A percentile compares a stretch with the other conserved stretches of the same genome.
Evolutionary conservation across 2,113 vertebrate species (phyloP).

Genomic region (Varanus salvator): DNA sequence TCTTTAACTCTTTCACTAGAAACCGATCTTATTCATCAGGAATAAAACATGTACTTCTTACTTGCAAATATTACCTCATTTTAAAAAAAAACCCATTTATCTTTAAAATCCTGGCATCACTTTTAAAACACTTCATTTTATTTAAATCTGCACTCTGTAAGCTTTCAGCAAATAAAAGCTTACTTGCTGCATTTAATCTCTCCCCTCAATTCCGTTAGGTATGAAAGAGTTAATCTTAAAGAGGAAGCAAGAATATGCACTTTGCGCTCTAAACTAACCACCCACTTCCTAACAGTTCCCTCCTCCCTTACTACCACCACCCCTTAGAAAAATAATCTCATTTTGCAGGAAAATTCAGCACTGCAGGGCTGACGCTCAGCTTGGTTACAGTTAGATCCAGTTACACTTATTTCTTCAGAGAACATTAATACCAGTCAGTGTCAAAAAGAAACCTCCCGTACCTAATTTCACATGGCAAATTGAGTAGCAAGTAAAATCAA

Average conservation of each 20-base stretch:
- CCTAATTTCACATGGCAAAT: conserved; percentile 75
- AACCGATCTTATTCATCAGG: conserved; percentile 76
- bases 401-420: conserved; percentile 52
- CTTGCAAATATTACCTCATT: conserved; percentile 72
- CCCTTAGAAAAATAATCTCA: conserved; percentile 44
- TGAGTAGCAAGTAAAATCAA: conserved; percentile 61
- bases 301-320: conserved; percentile 63
- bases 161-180: conserved; percentile 22
- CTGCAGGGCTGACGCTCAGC: conserved; percentile 68
- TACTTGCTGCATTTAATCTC: conserved; percentile 10
- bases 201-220: conserved; percentile 45
- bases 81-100: no score
- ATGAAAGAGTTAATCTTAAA: conserved; percentile 80
- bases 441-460: conserved; percentile 69
- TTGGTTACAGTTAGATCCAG: conserved; percentile 66
- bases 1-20: conserved; percentile 54
- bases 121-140: conserved; percentile 18
- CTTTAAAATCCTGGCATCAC: conserved; percentile 56
- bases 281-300: conserved; percentile 78
- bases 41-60: conserved; percentile 80
- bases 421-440: conserved; percentile 35
- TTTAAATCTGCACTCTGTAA: conserved; percentile 45
- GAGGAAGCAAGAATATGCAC: conserved; percentile 78
- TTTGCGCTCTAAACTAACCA: conserved; percentile 82
- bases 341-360: conserved; percentile 57